phyloP scores from a whole-genome alignment of 2,888 invertebrate genomes.

The Aporophyla nigra region DNA sequence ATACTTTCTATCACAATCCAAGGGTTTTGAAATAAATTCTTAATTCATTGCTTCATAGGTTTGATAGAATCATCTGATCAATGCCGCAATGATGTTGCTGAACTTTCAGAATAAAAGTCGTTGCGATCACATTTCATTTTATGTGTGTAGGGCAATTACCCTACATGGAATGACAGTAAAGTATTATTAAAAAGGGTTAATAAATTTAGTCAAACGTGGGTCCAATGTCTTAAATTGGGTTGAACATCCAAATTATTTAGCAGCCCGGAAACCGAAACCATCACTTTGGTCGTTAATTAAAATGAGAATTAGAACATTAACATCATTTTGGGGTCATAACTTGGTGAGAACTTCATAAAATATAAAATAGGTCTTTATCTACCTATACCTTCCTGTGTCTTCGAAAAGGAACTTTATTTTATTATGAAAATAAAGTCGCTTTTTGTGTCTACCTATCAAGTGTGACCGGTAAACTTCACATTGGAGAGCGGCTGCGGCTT shows the following conservation, averaged over 20 bases:
- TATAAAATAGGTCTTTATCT: no score
- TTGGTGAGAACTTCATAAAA: not conserved
- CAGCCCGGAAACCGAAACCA: not conserved
- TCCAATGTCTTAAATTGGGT: conserved; percentile 2
- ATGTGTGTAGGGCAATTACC: not conserved
- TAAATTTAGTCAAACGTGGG: conserved; percentile 27
- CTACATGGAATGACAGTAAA: not conserved
- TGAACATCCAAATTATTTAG: conserved; percentile 24
- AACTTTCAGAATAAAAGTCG: not conserved
- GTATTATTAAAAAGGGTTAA: conserved; percentile 3
- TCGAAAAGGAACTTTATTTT: no score
- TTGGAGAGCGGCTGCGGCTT: no score
- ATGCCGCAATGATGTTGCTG: not conserved
- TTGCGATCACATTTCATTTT: not conserved
- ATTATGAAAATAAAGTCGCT: no score
- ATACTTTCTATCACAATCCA: not conserved
- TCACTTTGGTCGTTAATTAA: conserved; percentile 24
- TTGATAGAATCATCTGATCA: not conserved
- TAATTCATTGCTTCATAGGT: not conserved
- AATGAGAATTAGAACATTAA: conserved; percentile 7
- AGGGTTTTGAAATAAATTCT: not conserved
- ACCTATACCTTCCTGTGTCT: no score
- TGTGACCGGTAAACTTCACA: no score
- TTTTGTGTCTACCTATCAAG: no score
- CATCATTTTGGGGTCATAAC: not conserved